phyloP scores from a whole-genome alignment of 92 coral and sea anemone genomes.

The Porites divaricata region DNA sequence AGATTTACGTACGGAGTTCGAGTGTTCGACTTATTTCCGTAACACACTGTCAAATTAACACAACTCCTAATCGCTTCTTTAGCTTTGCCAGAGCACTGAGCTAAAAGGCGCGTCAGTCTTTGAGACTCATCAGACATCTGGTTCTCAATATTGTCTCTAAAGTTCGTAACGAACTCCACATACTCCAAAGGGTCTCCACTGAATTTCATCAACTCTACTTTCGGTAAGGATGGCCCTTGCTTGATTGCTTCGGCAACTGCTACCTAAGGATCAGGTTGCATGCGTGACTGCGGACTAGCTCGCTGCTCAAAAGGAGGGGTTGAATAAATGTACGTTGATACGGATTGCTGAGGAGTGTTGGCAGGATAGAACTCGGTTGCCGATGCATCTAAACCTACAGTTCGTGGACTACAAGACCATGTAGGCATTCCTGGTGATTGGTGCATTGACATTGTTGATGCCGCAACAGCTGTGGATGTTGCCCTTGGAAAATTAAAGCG shows the following conservation, averaged over 20 bases:
- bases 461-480: too few relatives aligned
- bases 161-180: constrained; percentile 59
- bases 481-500: too few relatives aligned
- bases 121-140: constrained; percentile 75
- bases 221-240: constrained; percentile 68
- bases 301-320: background rate
- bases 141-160: constrained; percentile 63
- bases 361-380: background rate
- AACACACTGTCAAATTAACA: too few relatives aligned
- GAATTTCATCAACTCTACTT: constrained; percentile 63
- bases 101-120: constrained; percentile 65
- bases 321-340: background rate
- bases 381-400: background rate
- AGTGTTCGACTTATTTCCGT: too few relatives aligned
- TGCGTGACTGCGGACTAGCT: background rate
- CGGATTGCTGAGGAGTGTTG: too few relatives aligned
- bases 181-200: constrained; percentile 64
- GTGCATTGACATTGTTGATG: background rate
- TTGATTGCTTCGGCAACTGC: constrained; percentile 40
- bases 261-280: constrained; percentile 21
- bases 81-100: constrained; percentile 74
- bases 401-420: background rate
- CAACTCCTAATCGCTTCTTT: constrained; percentile 68
- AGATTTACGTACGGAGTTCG: too few relatives aligned
- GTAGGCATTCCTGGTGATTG: background rate